Evolutionary conservation across 2,888 invertebrate species (phyloP), one percentile per base, ranked within the genome.

Genomic region (Parnassius orleans): DNA sequence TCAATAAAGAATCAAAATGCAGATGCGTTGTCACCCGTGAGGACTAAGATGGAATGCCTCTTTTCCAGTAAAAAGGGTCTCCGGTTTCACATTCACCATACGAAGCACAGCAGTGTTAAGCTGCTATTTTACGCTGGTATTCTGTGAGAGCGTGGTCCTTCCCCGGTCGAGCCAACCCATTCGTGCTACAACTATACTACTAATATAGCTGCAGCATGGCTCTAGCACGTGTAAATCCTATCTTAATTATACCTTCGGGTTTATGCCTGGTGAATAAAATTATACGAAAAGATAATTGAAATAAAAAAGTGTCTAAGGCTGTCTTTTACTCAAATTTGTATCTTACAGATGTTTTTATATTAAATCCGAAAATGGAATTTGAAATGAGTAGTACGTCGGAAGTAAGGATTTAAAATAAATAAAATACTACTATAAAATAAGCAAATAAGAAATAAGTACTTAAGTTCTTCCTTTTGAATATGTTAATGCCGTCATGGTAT

Each of bases 231-330:
- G 19, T 19, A 19, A 19, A 1, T 33, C 7, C 7, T 33, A 11
- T 12, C 11, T 55, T 19, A 46, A 55, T 44, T 55, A 46, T 19
- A 44, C 24, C 24, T 55, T 48, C 9, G 24, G 14, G 19, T 33
- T 46, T 24, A 46, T 14, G 47, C 7, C 43, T 43, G 24, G 44
- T 10, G 55, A 55, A 46, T 43, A 50, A 47, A 60, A 54, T 47
- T 60, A 58, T 51, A 61, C 51, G 24, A 19, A 15, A 51, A 51
- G 44, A 19, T 61, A 61, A 55, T 55, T 55, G 54, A 61, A 61
- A 51, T 42, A n/a, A n/a, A n/a, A n/a, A n/a, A n/a, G 51, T 24
- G 60, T 55, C 44, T 42, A 14, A 12, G 51, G 55, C 51, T 33
- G 43, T 55, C 51, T 51, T 48, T 11, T 50, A 11, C 48, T 19